These are phyloP conservation scores for Leucoraja ocellata DNA, from an alignment of 2,797 vertebrate species.

Conservation along the genomic window DNA sequence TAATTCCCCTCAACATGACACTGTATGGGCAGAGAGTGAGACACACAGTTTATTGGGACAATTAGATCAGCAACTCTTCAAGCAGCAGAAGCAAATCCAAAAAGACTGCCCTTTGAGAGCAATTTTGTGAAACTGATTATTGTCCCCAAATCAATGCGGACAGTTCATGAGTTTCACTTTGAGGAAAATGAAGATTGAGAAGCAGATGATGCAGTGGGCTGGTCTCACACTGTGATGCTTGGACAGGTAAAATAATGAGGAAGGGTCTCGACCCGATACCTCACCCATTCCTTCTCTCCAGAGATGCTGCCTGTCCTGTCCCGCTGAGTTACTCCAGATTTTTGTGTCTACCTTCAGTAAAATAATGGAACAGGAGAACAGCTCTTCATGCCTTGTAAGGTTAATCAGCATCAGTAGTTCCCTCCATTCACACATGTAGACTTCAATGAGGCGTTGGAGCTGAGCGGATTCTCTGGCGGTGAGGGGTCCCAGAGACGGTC, in stretches of 20 bases:
- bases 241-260: neutral
- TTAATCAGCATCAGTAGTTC: too few species aligned
- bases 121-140: neutral
- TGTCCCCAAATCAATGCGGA: too few species aligned
- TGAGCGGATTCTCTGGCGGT: neutral
- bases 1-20: neutral
- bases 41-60: neutral
- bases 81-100: neutral
- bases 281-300: too few species aligned
- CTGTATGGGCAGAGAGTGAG: neutral
- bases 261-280: too few species aligned
- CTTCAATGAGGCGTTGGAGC: neutral
- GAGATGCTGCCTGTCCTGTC: too few species aligned
- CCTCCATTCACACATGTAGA: neutral
- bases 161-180: neutral
- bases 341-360: too few species aligned
- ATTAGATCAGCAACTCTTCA: neutral
- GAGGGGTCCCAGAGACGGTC: too few species aligned
- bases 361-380: neutral
- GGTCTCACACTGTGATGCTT: neutral
- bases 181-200: neutral
- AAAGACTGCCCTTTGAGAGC: neutral
- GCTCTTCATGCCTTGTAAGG: neutral
- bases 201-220: neutral
- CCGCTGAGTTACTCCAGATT: too few species aligned